Evolutionary conservation across 2,888 invertebrate genomes (phyloP).

Genomic region (Gnatocerus cornutus): DNA sequence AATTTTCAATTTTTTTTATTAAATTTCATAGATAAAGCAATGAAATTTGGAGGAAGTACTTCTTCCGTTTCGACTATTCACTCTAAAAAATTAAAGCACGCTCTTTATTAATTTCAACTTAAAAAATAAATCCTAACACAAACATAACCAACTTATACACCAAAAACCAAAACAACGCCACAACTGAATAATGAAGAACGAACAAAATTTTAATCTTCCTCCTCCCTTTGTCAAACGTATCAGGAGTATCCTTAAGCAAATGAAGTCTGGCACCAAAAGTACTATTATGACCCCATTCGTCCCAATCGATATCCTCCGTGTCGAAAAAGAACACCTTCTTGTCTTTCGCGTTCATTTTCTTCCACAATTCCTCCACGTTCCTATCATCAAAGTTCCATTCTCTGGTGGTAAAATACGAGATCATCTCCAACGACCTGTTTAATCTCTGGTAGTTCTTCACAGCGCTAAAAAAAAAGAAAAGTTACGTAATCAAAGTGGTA

Average conservation of each 20-base stretch:
- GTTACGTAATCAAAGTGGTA: neutral
- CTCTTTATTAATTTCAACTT: too few species aligned
- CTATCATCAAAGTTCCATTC: conserved; percentile 82
- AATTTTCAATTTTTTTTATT: too few species aligned
- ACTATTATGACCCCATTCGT: neutral
- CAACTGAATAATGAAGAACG: neutral
- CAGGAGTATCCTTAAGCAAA: conserved; percentile 76
- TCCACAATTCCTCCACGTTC: conserved; percentile 72
- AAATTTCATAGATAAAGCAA: too few species aligned
- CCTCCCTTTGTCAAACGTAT: conserved; percentile 78
- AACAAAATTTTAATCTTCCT: conserved; percentile 20
- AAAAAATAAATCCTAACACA: neutral
- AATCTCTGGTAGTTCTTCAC: conserved; percentile 11
- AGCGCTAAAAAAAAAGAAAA: conserved; percentile 31
- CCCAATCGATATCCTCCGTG: conserved; percentile 81
- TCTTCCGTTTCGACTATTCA: too few species aligned
- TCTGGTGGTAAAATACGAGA: conserved; percentile 67
- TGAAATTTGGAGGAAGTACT: too few species aligned
- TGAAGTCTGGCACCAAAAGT: conserved; percentile 45
- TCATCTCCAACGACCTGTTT: neutral
- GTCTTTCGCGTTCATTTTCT: conserved; percentile 74
- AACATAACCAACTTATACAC: conserved; percentile 1
- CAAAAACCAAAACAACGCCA: neutral
- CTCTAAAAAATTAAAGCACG: too few species aligned
- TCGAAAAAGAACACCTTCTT: conserved; percentile 80